Percentiles rank a stretch among this genome's conserved stretches.
phyloP scores from a whole-genome alignment of 2,797 vertebrate genomes.

The Centropyge bicolor region DNA sequence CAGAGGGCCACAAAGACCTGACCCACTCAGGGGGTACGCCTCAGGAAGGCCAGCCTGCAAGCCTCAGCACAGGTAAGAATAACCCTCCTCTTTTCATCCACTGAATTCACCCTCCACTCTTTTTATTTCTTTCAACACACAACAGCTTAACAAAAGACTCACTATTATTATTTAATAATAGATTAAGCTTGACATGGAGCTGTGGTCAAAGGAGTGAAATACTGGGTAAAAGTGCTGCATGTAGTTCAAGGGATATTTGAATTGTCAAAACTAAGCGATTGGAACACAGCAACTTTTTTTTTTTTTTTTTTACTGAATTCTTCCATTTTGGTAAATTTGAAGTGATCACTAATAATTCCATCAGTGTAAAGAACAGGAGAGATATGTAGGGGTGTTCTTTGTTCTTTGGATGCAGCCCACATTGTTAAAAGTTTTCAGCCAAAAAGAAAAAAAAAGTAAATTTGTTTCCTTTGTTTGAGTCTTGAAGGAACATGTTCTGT shows the following conservation, averaged over 20 bases:
- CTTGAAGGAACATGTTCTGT: neutral
- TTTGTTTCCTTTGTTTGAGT: neutral
- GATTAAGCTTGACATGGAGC: neutral
- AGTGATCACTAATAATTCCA: neutral
- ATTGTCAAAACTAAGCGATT: no score
- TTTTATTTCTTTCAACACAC: neutral
- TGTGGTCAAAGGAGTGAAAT: neutral
- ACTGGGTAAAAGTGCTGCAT: neutral
- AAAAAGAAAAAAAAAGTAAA: neutral
- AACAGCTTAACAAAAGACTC: neutral
- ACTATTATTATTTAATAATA: no score
- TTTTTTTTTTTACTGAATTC: neutral
- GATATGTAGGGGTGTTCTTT: neutral
- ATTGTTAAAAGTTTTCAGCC: neutral
- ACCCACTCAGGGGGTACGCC: conserved; percentile 31
- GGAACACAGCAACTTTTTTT: neutral
- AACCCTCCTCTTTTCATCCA: neutral
- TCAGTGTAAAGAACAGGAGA: neutral
- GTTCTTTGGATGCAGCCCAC: neutral
- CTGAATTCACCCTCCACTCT: no score
- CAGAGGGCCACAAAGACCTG: conserved; percentile 63
- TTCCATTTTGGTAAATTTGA: neutral
- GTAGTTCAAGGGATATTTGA: neutral
- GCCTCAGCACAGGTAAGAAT: conserved; percentile 54
- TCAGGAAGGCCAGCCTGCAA: conserved; percentile 51